phyloP scores from a whole-genome alignment of 2,113 vertebrate species.

The Tautogolabrus adspersus region DNA sequence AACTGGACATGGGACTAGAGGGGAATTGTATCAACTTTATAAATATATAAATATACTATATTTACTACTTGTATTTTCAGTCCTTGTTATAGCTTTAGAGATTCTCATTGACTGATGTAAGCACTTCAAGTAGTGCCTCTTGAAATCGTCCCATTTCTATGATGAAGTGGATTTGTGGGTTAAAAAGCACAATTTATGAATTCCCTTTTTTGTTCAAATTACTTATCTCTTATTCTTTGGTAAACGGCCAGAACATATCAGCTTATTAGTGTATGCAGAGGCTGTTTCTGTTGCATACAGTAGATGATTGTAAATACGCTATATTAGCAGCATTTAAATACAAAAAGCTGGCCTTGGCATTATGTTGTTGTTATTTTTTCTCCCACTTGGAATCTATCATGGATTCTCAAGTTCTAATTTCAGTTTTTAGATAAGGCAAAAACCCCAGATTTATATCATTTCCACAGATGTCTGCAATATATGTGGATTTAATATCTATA shows the following conservation, averaged over 20 bases:
- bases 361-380: conserved; percentile 43
- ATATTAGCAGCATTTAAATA: conserved; percentile 71
- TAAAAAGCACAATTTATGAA: conserved; percentile 84
- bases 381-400: conserved; percentile 35
- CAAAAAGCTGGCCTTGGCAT: conserved; percentile 53
- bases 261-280: conserved; percentile 70
- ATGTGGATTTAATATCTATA: conserved; percentile 59
- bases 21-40: conserved; percentile 75
- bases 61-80: conserved; percentile 82
- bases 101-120: conserved; percentile 71
- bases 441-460: conserved; percentile 56
- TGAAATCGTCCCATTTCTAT: conserved; percentile 75
- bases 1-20: conserved; percentile 52
- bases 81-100: conserved; percentile 83
- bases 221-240: conserved; percentile 63
- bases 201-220: conserved; percentile 49
- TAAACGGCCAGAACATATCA: conserved; percentile 73
- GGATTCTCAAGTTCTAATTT: conserved; percentile 55
- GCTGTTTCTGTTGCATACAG: conserved; percentile 72
- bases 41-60: conserved; percentile 80
- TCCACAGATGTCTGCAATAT: conserved; percentile 72
- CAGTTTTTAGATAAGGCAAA: conserved; percentile 69
- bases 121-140: conserved; percentile 79
- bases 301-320: conserved; percentile 84
- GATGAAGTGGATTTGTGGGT: conserved; percentile 81